Evolutionary conservation across 1,140 invertebrate genomes (phyloP), one percentile per base, ranked within the genome.

Genomic region (Thalassaphorura encarpata): DNA sequence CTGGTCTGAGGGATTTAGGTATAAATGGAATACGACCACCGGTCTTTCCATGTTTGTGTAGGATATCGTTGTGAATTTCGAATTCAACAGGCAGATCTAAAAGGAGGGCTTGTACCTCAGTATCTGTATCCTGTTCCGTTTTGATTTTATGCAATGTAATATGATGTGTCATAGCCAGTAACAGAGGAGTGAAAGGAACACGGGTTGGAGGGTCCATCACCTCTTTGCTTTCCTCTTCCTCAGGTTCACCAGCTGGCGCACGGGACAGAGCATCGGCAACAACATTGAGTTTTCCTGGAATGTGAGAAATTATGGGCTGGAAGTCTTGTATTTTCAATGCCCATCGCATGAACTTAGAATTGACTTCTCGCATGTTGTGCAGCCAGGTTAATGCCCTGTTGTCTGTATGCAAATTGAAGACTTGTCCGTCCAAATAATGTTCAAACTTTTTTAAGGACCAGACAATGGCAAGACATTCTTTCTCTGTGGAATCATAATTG

Each of bases 381-480:
- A 78, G 62, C 70, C 71, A 78, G 24, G 60, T 57, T 1, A 78
- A 55, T 0, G 73, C 70, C 62, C 66, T 61, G 60, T 79, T 72
- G 56, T 80, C 75, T 2, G 73, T 78, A 5, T 71, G 36, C 1
- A 79, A 67, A 21, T 56, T 71, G 57, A 78, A 79, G 46, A 72
- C 67, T 41, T 54, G 66, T 13, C 73, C 73, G 54, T 70, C 72
- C 1, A 80, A 54, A 66, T 77, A 78, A 28, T 69, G 54, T 56
- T 71, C 42, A 57, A 77, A 77, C 29, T 75, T 66, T 43, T 73
- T 58, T 2, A 77, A 62, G 0, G 68, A 69, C 69, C 69, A 69
- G 3, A 78, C 64, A 8, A 79, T 71, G 2, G 74, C 76, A 19
- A 80, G 57, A 33, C 74, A 61, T 70, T 80, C 75, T 54, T 71